Evolutionary conservation across 2,113 vertebrate genomes (phyloP).

Genomic region (Talpa occidentalis): DNA sequence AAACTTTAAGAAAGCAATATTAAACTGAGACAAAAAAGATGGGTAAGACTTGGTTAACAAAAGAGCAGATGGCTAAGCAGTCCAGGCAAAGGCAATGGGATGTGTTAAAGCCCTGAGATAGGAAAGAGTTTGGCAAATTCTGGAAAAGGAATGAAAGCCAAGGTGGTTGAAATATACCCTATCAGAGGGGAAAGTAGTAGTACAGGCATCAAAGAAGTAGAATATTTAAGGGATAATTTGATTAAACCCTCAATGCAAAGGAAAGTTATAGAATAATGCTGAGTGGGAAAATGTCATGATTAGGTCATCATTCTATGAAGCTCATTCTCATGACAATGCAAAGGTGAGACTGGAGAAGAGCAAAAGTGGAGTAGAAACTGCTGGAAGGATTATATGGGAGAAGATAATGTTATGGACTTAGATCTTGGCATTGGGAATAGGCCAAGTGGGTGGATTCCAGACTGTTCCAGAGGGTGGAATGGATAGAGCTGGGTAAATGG

Average conservation of each 20-base stretch:
- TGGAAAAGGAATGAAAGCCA: neutral
- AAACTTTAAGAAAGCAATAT: slow-evolving; percentile 20
- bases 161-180: neutral
- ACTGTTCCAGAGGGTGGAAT: neutral
- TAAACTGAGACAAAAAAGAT: neutral
- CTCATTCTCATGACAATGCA: neutral
- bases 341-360: neutral
- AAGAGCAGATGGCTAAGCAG: neutral
- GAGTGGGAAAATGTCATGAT: neutral
- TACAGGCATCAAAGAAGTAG: neutral
- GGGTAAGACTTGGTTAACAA: neutral
- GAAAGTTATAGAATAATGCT: neutral
- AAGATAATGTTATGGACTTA: slow-evolving; percentile 3
- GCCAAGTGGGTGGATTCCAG: neutral
- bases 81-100: neutral
- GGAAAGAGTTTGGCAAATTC: neutral
- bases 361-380: slow-evolving; percentile 21
- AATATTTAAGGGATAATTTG: neutral
- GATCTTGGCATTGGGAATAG: neutral
- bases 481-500: slow-evolving; percentile 13
- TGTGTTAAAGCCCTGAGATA: neutral
- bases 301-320: neutral
- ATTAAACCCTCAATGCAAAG: neutral
- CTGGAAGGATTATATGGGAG: slow-evolving; percentile 3
- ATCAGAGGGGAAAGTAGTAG: neutral